These are phyloP conservation scores for Heterotilapia buettikoferi DNA, from an alignment of 2,113 vertebrate genomes.

Conservation along the genomic window DNA sequence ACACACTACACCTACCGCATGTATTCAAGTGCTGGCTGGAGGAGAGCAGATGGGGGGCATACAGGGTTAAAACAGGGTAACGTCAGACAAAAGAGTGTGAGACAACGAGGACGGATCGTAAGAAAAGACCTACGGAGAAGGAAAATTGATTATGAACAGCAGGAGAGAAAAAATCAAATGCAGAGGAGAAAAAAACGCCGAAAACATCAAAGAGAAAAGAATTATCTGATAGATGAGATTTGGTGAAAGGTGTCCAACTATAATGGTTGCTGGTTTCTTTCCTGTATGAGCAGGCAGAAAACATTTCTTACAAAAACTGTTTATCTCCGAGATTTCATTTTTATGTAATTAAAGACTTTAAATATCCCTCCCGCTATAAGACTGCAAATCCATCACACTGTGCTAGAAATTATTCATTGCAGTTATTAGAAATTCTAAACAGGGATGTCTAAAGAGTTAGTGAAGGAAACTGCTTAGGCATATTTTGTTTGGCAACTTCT, in stretches of 20 bases:
- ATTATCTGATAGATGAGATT: background rate
- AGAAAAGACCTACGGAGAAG: background rate
- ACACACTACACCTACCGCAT: constrained; percentile 59
- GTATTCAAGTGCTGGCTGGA: background rate
- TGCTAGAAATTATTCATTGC: background rate
- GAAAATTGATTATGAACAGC: constrained; percentile 18
- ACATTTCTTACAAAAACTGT: background rate
- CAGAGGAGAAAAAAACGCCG: background rate
- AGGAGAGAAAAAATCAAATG: background rate
- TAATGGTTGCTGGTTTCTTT: background rate
- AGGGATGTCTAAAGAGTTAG: background rate
- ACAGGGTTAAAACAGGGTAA: constrained; percentile 40
- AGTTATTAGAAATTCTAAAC: background rate
- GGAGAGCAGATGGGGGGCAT: constrained; percentile 1
- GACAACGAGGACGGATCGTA: background rate
- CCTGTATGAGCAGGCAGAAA: background rate
- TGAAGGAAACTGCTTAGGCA: background rate
- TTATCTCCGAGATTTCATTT: background rate
- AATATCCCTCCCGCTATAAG: background rate
- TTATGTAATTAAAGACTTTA: background rate
- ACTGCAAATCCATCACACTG: background rate
- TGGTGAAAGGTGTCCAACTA: background rate
- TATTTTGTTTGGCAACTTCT: background rate
- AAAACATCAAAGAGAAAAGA: constrained; percentile 29
- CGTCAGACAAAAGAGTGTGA: constrained; percentile 4